Percentiles rank a stretch among this genome's conserved stretches.
phyloP scores from a whole-genome alignment of 2,797 vertebrate species.

The Micrastur ruficollis region DNA sequence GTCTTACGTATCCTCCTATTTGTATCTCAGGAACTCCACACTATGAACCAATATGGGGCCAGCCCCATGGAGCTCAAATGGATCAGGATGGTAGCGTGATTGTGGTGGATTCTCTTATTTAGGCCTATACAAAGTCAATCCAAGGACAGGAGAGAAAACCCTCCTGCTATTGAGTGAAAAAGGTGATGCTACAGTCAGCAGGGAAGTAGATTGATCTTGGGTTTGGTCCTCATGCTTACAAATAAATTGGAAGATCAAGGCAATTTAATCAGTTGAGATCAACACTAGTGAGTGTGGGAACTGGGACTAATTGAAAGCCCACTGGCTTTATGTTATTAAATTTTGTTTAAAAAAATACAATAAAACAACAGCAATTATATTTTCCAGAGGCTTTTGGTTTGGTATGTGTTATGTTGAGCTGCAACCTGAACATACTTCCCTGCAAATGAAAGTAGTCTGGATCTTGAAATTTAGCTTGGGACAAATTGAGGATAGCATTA shows the following conservation, averaged over 20 bases:
- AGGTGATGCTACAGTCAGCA: conserved; percentile 40
- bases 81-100: conserved; percentile 69
- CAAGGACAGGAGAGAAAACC: conserved; percentile 73
- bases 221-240: background rate
- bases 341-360: background rate
- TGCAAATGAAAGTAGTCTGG: background rate
- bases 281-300: background rate
- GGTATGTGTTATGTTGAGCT: background rate
- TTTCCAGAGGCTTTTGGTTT: background rate
- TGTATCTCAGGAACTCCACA: conserved; percentile 70
- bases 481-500: background rate
- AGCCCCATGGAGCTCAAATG: conserved; percentile 74
- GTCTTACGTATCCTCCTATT: background rate
- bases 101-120: conserved; percentile 77
- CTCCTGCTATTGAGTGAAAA: conserved; percentile 69
- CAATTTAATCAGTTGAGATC: background rate
- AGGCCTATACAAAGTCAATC: conserved; percentile 73
- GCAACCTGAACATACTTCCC: background rate
- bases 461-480: background rate
- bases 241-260: background rate
- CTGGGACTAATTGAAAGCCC: background rate
- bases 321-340: background rate
- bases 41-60: conserved; percentile 73
- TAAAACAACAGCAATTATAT: background rate
- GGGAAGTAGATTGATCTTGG: background rate